Conservation (phyloP, 2,888 invertebrate species). For the Hedychridium roseum region DNA sequence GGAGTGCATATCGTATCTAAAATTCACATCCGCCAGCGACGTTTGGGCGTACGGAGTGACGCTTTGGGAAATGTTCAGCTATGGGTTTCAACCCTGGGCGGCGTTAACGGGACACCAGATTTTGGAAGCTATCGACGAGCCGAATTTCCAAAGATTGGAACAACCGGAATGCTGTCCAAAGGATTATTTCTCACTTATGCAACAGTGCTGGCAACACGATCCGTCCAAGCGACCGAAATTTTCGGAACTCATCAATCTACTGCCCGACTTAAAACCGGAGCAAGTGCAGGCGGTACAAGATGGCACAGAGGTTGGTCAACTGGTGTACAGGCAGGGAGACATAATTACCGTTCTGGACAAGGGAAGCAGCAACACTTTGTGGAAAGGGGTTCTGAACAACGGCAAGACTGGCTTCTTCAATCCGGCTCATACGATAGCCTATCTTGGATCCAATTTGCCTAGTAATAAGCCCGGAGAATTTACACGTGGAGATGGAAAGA, state of each 20-base stretch:
- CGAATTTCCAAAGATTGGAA: constrained; percentile 87
- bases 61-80: constrained; percentile 99
- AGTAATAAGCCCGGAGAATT: constrained; percentile 68
- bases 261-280: constrained; percentile 90
- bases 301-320: constrained; percentile 72
- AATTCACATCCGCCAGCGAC: constrained; percentile 96
- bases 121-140: constrained; percentile 93
- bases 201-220: constrained; percentile 96
- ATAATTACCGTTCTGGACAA: constrained; percentile 92
- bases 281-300: constrained; percentile 86
- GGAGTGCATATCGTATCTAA: constrained; percentile 94
- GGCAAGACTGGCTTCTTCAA: constrained; percentile 95
- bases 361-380: constrained; percentile 68
- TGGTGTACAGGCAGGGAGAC: constrained; percentile 87
- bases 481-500: constrained; percentile 69
- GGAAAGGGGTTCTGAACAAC: constrained; percentile 90
- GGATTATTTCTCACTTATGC: constrained; percentile 91
- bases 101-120: constrained; percentile 94
- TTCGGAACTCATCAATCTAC: constrained; percentile 77
- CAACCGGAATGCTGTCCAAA: constrained; percentile 94
- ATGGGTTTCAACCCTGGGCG: constrained; percentile 98
- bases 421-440: constrained; percentile 88
- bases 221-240: constrained; percentile 89
- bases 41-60: constrained; percentile 99
- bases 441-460: constrained; percentile 79